These are phyloP conservation scores for Euwallacea fornicatus DNA, from an alignment of 1,140 invertebrate genomes.

Conservation along the genomic window DNA sequence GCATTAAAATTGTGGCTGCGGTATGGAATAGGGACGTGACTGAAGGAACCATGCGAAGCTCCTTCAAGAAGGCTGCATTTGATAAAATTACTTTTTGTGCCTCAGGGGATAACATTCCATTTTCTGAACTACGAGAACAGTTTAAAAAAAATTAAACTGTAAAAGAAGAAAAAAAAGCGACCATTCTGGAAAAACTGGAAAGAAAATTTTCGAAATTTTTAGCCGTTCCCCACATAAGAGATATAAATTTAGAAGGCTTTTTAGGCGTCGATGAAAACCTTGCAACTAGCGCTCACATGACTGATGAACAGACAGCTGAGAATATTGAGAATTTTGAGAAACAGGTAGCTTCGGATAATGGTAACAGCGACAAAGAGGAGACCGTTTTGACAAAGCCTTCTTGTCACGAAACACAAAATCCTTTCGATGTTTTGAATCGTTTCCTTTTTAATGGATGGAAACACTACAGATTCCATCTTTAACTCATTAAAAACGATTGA, in stretches of 20 bases:
- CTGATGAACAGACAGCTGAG: background rate
- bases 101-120: constrained; percentile 9
- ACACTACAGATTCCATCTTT: constrained; percentile 3
- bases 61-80: constrained; percentile 25
- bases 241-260: background rate
- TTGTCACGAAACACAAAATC: background rate
- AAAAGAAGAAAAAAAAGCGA: background rate
- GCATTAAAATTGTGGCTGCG: constrained; percentile 3
- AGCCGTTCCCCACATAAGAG: background rate
- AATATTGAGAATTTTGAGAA: background rate
- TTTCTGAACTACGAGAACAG: constrained; percentile 1
- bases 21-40: constrained; percentile 28
- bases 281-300: background rate
- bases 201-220: background rate
- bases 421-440: background rate
- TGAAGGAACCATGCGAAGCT: constrained; percentile 21
- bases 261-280: background rate
- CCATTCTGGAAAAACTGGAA: background rate
- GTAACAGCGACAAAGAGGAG: background rate
- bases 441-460: constrained; percentile 3
- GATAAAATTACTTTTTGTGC: constrained; percentile 15
- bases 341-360: background rate
- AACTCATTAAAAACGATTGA: background rate
- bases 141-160: background rate
- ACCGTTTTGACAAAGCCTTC: constrained; percentile 5